Conservation (phyloP, 2,888 invertebrate species). For the Eristalinus sepulchralis region DNA sequence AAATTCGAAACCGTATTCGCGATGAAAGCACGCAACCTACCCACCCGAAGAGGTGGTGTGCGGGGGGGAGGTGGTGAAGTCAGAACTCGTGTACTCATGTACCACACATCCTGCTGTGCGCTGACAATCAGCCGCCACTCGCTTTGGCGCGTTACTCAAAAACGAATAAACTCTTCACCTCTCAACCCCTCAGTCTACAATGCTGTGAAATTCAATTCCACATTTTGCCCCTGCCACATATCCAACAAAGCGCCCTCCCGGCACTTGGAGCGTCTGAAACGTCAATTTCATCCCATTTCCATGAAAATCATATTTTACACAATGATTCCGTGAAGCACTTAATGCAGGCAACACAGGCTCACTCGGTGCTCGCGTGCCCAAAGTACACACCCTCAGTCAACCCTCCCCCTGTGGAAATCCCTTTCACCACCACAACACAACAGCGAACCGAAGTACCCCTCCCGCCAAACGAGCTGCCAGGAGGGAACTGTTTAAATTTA, state of each 20-base stretch:
- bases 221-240: conserved; percentile 14
- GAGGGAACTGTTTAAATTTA: conserved; percentile 15
- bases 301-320: conserved; percentile 43
- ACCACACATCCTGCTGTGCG: background rate
- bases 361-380: background rate
- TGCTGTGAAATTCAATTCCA: conserved; percentile 12
- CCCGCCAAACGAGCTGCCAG: background rate
- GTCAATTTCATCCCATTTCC: conserved; percentile 40
- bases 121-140: conserved; percentile 8
- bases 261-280: background rate
- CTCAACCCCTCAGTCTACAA: background rate
- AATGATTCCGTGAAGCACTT: conserved; percentile 4
- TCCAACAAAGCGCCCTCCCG: background rate
- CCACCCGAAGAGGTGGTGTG: background rate
- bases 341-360: background rate
- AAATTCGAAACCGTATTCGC: conserved; percentile 14
- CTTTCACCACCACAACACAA: conserved; percentile 16
- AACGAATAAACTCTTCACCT: background rate
- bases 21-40: background rate
- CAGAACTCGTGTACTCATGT: background rate
- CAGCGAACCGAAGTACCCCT: background rate
- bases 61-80: background rate
- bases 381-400: conserved; percentile 2
- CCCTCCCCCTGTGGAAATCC: conserved; percentile 4
- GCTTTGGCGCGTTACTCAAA: conserved; percentile 1